These are phyloP conservation scores for Megalops cyprinoides DNA, from an alignment of 2,797 vertebrate species.

Conservation along the genomic window DNA sequence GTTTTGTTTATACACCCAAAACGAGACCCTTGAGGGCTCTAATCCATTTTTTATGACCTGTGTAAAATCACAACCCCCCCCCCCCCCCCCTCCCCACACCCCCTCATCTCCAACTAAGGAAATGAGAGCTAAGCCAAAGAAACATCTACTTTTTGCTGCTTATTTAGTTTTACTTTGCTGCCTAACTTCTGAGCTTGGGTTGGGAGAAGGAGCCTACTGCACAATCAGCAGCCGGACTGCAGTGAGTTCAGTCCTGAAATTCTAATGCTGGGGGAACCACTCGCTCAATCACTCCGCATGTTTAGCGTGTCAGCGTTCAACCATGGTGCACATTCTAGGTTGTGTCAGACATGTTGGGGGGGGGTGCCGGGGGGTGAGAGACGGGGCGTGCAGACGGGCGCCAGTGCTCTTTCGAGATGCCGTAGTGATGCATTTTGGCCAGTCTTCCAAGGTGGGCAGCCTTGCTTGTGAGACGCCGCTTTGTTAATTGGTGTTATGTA, in stretches of 20 bases:
- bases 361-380: background rate
- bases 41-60: background rate
- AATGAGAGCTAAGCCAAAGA: background rate
- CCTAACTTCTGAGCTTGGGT: background rate
- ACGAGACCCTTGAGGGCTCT: background rate
- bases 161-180: background rate
- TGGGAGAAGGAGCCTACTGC: background rate
- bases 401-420: background rate
- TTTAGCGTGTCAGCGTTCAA: background rate
- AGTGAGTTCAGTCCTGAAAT: background rate
- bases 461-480: background rate
- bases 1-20: background rate
- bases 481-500: constrained; percentile 50
- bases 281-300: background rate
- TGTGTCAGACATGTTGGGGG: background rate
- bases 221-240: background rate
- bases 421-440: background rate
- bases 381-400: background rate
- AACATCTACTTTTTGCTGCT: background rate
- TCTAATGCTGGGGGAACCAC: background rate
- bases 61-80: background rate
- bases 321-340: background rate
- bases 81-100: too few species aligned
- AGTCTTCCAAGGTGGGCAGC: background rate
- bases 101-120: background rate